A percentile compares a stretch with the other conserved stretches of the same genome.
Evolutionary conservation across 2,888 invertebrate genomes (phyloP).

Genomic region (Cyrtodaria siliqua): DNA sequence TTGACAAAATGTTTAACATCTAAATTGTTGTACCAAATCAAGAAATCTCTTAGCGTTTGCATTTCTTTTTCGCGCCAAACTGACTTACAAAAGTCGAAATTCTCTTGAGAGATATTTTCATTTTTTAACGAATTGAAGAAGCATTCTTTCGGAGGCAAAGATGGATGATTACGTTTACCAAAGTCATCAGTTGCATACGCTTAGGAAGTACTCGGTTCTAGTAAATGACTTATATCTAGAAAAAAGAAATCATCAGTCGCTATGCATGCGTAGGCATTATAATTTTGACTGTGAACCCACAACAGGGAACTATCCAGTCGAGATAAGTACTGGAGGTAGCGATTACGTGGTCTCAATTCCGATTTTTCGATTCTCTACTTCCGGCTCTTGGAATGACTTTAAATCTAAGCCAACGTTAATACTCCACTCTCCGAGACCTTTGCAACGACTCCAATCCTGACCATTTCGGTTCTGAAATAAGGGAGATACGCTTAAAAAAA

Average conservation of each 20-base stretch:
- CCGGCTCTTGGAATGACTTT: no score
- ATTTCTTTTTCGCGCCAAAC: constrained; percentile 57
- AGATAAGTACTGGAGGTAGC: no score
- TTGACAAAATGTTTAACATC: constrained; percentile 60
- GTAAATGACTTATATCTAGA: constrained; percentile 53
- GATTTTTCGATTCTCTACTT: no score
- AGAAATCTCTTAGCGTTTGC: constrained; percentile 58
- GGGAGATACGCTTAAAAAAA: no score
- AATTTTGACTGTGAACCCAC: constrained; percentile 28
- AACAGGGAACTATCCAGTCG: no score
- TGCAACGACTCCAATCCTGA: no score
- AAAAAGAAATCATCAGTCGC: constrained; percentile 31
- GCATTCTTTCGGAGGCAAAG: constrained; percentile 38
- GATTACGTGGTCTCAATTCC: no score
- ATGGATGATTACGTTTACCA: constrained; percentile 23
- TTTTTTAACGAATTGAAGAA: constrained; percentile 22
- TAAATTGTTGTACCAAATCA: constrained; percentile 60
- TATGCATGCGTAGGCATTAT: constrained; percentile 40
- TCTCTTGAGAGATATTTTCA: constrained; percentile 15
- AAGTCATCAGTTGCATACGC: constrained; percentile 34
- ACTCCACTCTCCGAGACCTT: no score
- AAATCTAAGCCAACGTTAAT: no score
- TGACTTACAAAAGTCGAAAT: constrained; percentile 14
- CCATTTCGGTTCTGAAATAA: no score
- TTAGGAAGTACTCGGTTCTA: constrained; percentile 52